These are phyloP conservation scores for Chironomus tentans DNA, from an alignment of 2,888 invertebrate species.

Conservation along the genomic window DNA sequence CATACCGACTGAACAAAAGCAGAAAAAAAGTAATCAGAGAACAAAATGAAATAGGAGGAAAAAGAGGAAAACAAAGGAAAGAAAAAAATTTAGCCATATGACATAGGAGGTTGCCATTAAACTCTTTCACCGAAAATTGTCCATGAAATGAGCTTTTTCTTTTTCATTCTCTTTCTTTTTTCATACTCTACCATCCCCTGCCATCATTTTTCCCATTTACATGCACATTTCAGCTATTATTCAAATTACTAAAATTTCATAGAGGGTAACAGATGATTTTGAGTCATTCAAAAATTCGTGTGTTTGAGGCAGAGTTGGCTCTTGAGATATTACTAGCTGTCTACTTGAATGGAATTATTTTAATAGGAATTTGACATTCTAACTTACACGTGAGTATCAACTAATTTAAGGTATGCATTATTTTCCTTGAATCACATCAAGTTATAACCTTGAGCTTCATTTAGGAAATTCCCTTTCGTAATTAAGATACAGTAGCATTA, in stretches of 20 bases:
- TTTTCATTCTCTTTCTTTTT: not conserved
- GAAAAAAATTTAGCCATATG: not conserved
- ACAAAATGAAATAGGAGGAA: no score
- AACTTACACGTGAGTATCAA: no score
- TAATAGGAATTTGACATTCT: no score
- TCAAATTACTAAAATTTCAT: not conserved
- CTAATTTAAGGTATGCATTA: no score
- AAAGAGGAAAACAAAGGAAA: not conserved
- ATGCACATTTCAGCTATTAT: not conserved
- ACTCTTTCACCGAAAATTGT: not conserved
- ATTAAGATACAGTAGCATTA: no score
- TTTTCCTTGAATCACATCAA: no score
- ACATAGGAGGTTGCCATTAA: not conserved
- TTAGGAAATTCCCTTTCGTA: no score
- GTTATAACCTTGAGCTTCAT: no score
- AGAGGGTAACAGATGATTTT: constrained; percentile 23
- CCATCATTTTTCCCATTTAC: not conserved
- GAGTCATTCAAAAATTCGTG: not conserved
- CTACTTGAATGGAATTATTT: no score
- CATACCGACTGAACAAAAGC: not conserved
- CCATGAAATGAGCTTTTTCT: not conserved
- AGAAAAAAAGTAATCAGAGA: no score
- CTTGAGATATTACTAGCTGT: no score
- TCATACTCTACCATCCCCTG: not conserved
- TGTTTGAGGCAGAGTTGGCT: no score